Evolutionary conservation across 1,140 invertebrate species (phyloP).

Genomic region (Danaus plexippus): DNA sequence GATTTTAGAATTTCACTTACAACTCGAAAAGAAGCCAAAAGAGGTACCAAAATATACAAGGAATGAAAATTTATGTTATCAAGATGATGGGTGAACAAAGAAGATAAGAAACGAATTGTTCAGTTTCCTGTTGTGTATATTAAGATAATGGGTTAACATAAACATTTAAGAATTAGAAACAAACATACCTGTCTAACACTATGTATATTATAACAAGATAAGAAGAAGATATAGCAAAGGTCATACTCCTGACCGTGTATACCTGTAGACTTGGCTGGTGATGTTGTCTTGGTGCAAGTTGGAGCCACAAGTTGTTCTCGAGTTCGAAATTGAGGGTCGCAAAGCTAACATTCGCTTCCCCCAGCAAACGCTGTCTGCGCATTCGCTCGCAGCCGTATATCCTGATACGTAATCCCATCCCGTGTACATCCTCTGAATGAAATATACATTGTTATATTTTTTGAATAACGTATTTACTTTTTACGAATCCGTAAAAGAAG

Average conservation of each 20-base stretch:
- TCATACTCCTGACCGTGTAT: slow-evolving; percentile 13
- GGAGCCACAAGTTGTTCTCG: slow-evolving; percentile 91
- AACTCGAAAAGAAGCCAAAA: too few relatives aligned
- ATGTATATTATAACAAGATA: too few relatives aligned
- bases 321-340: slow-evolving; percentile 89
- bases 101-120: too few relatives aligned
- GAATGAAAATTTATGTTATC: too few relatives aligned
- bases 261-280: slow-evolving; percentile 80
- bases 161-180: too few relatives aligned
- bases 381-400: slow-evolving; percentile 93
- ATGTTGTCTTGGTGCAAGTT: slow-evolving; percentile 81
- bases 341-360: slow-evolving; percentile 92
- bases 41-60: too few relatives aligned
- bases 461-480: slow-evolving; percentile 2
- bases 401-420: slow-evolving; percentile 90
- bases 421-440: slow-evolving; percentile 86
- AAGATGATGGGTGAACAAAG: too few relatives aligned
- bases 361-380: slow-evolving; percentile 89
- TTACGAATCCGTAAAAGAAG: too few relatives aligned
- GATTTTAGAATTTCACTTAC: too few relatives aligned
- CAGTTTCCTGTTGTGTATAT: too few relatives aligned
- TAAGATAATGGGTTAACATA: too few relatives aligned
- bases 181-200: too few relatives aligned
- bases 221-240: not conserved
- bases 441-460: not conserved